phyloP scores from a whole-genome alignment of 1,140 invertebrate species.

The Araneus ventricosus region DNA sequence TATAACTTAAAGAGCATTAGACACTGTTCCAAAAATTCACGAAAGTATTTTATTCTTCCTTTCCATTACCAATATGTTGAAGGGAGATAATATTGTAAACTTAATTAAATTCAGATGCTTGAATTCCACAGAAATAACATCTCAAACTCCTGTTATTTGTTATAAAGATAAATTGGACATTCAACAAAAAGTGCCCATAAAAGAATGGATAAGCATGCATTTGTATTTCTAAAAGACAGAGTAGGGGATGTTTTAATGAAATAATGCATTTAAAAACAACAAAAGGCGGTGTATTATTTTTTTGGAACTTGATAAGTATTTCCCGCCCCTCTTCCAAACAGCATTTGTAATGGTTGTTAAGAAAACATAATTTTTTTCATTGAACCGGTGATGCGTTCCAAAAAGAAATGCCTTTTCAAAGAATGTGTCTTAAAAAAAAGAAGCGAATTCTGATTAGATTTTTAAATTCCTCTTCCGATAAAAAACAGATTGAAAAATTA shows the following conservation, averaged over 20 bases:
- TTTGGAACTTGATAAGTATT: neutral
- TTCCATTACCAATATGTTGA: neutral
- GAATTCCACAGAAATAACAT: neutral
- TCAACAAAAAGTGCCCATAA: neutral
- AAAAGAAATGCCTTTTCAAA: neutral
- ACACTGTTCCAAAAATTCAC: neutral
- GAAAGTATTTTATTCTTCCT: neutral
- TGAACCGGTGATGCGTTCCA: conserved; percentile 2
- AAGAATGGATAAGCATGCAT: neutral
- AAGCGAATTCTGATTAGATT: conserved; percentile 17
- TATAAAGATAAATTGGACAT: neutral
- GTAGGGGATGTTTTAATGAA: neutral
- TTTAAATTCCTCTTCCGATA: neutral
- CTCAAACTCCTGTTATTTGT: neutral
- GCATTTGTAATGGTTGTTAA: conserved; percentile 6
- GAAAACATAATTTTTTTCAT: conserved; percentile 5
- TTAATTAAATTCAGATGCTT: neutral
- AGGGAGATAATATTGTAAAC: neutral
- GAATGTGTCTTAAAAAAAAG: neutral
- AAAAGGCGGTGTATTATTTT: conserved; percentile 24
- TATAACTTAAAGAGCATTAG: too few relatives aligned
- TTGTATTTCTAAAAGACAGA: neutral
- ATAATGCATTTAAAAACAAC: conserved; percentile 1
- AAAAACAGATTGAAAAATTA: conserved; percentile 52
- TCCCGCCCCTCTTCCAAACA: neutral